A percentile compares a stretch with the other conserved stretches of the same genome.
phyloP scores from a whole-genome alignment of 1,140 invertebrate genomes.

The Drosophila bifasciata region DNA sequence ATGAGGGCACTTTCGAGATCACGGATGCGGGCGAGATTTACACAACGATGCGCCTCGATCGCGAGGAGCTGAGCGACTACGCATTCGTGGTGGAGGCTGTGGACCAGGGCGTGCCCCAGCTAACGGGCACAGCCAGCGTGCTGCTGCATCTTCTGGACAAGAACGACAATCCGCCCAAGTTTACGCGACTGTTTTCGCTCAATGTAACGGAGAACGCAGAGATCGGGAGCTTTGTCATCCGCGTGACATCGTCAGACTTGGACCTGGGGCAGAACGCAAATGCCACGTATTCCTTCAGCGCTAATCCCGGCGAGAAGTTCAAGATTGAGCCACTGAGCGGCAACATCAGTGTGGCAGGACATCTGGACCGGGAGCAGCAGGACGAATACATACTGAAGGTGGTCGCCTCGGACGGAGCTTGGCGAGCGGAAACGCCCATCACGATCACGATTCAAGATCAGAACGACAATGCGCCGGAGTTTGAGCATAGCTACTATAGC shows the following conservation, averaged over 20 bases:
- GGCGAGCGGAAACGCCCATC: conserved; percentile 93
- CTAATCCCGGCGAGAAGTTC: conserved; percentile 95
- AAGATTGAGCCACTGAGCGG: conserved; percentile 94
- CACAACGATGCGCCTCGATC: conserved; percentile 93
- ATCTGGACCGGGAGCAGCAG: conserved; percentile 94
- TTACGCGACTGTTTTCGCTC: conserved; percentile 95
- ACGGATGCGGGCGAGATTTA: conserved; percentile 93
- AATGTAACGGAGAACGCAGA: conserved; percentile 98
- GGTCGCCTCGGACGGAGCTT: conserved; percentile 93
- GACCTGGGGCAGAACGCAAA: conserved; percentile 95
- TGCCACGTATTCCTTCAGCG: conserved; percentile 94
- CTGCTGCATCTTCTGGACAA: conserved; percentile 94
- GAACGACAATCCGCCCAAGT: conserved; percentile 97
- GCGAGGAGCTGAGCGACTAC: conserved; percentile 94
- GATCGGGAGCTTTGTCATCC: conserved; percentile 95
- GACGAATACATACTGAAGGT: conserved; percentile 96
- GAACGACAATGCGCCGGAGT: conserved; percentile 97
- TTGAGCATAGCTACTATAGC: conserved; percentile 93
- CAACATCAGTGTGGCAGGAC: conserved; percentile 94
- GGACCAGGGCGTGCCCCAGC: conserved; percentile 92
- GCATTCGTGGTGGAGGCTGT: conserved; percentile 93
- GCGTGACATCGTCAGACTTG: conserved; percentile 94
- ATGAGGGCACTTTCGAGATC: conserved; percentile 91
- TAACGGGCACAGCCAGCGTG: conserved; percentile 94
- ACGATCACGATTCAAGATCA: conserved; percentile 97